Base-by-base conservation (phyloP, 2,888 invertebrate genomes). In the Synergus itoensis region DNA sequence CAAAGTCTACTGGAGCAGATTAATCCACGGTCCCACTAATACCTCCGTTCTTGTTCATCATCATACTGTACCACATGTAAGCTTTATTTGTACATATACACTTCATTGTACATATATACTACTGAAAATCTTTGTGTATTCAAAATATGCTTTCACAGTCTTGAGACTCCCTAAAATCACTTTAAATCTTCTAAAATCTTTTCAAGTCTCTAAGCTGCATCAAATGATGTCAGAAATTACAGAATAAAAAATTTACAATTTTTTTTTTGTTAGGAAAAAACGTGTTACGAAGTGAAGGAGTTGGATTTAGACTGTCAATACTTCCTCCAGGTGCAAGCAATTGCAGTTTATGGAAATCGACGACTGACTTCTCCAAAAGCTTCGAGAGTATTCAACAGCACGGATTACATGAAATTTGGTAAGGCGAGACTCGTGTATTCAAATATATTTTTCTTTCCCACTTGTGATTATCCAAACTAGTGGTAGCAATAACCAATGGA, bases 241-340 rank as follows among this genome's bases (percentile, higher is more conserved):
- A 28, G 3, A 28, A 28, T 28, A 3, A 28, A 28, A 28, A 28
- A 28, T 3, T 28, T 28, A 28, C 3, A 28, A 45, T 60, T 60
- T 53, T n/a, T 36, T 43, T 63, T 85, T 82, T 93, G 92, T 43
- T 91, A 95, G 95, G 94, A 95, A 85, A 94, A 94, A 86, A 95
- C 94, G 77, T 94, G 93, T 84, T 94, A 95, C 83, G 94, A 95
- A 86, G 94, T 96, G 86, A 94, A 94, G 86, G 94, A 95, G 87
- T 92, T 96, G 76, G 93, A 95, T 85, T 94, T 95, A 8, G 94
- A 95, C 88, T 96, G 96, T 0, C 94, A 95, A 92, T 96, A 96
- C 90, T 96, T 96, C 87, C 93, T 96, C 62, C 96, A 96, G 94
- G 95, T 96, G 7, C 96, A 96, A 92, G 96, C 96, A 7, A 94